Percentiles rank a stretch among this genome's conserved stretches.
Conservation (phyloP, 2,797 vertebrate genomes). For the Graptemys geographica region DNA sequence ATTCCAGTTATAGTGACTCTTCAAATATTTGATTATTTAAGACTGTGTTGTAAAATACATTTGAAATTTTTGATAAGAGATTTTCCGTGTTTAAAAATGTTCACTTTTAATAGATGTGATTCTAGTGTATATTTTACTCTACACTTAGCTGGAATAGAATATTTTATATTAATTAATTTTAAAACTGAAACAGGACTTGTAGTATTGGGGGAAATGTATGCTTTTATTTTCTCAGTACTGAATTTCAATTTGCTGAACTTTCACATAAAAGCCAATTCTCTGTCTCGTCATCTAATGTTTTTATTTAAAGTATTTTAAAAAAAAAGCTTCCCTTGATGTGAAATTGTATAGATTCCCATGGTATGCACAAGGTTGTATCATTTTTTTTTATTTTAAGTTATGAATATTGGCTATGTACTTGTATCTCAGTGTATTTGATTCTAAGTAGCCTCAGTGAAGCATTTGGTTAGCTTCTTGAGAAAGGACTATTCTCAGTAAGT, state of each 20-base stretch:
- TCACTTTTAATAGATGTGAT: not conserved
- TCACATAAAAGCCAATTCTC: not conserved
- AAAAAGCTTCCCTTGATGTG: not conserved
- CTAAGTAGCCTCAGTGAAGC: too few species aligned
- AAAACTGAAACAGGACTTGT: not conserved
- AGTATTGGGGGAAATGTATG: not conserved
- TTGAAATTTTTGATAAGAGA: not conserved
- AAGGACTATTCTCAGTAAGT: too few species aligned
- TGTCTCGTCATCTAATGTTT: not conserved
- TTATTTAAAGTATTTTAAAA: not conserved
- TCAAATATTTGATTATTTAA: not conserved
- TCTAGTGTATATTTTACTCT: not conserved
- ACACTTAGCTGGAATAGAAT: not conserved
- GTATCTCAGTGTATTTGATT: too few species aligned
- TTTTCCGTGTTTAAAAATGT: not conserved
- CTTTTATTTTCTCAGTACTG: not conserved
- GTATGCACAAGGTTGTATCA: not conserved
- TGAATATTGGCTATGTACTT: too few species aligned
- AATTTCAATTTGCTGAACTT: not conserved
- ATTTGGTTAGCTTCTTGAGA: too few species aligned
- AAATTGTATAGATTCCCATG: not conserved
- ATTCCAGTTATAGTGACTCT: constrained; percentile 5
- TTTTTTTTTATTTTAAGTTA: too few species aligned
- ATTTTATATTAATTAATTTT: not conserved
- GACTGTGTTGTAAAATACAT: not conserved